Percentiles rank a stretch among this genome's conserved stretches.
Conservation (phyloP, 2,797 vertebrate genomes). For the Taeniopygia guttata region DNA sequence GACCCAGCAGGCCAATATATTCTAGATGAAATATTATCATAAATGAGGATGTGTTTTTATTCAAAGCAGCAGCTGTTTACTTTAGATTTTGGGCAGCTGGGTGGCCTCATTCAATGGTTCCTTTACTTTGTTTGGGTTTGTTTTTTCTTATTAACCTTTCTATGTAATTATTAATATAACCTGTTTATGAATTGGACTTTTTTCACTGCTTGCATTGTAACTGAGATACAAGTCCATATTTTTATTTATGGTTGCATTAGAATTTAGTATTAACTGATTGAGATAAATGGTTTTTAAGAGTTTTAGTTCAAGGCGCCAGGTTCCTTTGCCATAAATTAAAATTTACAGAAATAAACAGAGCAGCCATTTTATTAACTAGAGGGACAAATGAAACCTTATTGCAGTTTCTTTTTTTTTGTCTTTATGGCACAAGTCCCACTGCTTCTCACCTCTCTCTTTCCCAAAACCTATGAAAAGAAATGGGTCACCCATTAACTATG, state of each 20-base stretch:
- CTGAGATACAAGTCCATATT: not conserved
- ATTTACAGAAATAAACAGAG: slow-evolving; percentile 9
- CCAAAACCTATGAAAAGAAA: not conserved
- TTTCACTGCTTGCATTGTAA: slow-evolving; percentile 19
- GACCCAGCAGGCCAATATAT: slow-evolving; percentile 4
- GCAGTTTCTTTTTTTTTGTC: not conserved
- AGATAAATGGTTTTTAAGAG: slow-evolving; percentile 20
- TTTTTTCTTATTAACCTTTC: slow-evolving; percentile 46
- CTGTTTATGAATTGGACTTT: slow-evolving; percentile 25
- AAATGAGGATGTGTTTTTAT: slow-evolving; percentile 57
- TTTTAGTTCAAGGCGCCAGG: not conserved
- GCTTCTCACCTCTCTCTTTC: not conserved
- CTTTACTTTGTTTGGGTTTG: slow-evolving; percentile 35
- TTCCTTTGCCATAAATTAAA: slow-evolving; percentile 8
- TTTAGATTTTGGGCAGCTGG: slow-evolving; percentile 33
- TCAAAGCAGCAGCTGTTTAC: slow-evolving; percentile 49
- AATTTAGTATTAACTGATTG: not conserved
- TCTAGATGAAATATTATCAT: slow-evolving; percentile 54
- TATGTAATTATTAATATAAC: slow-evolving; percentile 60
- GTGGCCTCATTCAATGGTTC: slow-evolving; percentile 36
- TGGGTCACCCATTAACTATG: not conserved
- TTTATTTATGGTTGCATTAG: slow-evolving; percentile 23
- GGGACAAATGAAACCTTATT: not conserved
- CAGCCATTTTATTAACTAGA: not conserved
- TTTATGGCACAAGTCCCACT: not conserved